Conservation (phyloP, 2,113 vertebrate species). For the Cisticola juncidis region DNA sequence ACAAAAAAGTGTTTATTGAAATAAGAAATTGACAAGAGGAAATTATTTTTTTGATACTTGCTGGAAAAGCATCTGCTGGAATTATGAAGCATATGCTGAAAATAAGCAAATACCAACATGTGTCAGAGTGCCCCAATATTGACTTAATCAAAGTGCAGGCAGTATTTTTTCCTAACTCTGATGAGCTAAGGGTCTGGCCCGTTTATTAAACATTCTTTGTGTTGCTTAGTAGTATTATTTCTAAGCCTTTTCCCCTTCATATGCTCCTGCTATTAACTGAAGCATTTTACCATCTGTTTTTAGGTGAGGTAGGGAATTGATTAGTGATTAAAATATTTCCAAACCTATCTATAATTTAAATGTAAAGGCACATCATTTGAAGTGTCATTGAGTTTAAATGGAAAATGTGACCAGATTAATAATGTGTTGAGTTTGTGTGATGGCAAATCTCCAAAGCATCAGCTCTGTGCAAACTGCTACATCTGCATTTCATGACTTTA, state of each 20-base stretch:
- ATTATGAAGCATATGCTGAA: background rate
- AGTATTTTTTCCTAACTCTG: background rate
- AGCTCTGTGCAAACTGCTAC: background rate
- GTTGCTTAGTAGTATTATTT: background rate
- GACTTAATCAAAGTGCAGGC: background rate
- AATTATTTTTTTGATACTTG: background rate
- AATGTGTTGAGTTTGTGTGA: slow-evolving; percentile 3
- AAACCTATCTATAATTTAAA: slow-evolving; percentile 30
- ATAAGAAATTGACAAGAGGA: background rate
- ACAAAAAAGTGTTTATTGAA: background rate
- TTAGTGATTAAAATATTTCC: slow-evolving; percentile 51
- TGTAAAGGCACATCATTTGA: background rate
- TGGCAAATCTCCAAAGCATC: slow-evolving; percentile 53
- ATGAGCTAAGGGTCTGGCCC: background rate
- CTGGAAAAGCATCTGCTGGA: background rate
- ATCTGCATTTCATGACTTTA: slow-evolving; percentile 41
- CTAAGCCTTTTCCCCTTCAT: background rate
- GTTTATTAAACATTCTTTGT: background rate
- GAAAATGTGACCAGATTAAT: slow-evolving; percentile 49
- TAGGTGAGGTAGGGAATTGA: slow-evolving; percentile 50
- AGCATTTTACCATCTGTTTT: slow-evolving; percentile 45
- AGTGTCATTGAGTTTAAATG: slow-evolving; percentile 24
- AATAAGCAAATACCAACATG: background rate
- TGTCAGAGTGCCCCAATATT: background rate
- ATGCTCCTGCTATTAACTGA: background rate